Evolutionary conservation across 2,888 invertebrate species (phyloP).

Genomic region (Platerodrilus igneus): DNA sequence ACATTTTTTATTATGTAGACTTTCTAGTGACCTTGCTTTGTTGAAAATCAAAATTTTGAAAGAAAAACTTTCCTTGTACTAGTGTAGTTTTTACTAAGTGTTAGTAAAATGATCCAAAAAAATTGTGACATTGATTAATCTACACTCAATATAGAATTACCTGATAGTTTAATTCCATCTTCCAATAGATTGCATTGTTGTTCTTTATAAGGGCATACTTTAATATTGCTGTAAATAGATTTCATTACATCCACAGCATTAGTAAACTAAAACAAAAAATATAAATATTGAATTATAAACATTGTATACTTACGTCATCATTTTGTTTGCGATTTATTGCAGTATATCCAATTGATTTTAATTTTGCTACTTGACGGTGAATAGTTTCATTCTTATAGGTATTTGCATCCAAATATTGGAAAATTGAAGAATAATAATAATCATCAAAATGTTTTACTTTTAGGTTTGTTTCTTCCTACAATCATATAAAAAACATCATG

Average conservation of each 20-base stretch:
- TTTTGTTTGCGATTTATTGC: conserved; percentile 43
- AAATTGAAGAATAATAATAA: conserved; percentile 43
- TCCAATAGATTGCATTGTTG: conserved; percentile 38
- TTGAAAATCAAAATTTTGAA: too few relatives aligned
- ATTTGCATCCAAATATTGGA: conserved; percentile 37
- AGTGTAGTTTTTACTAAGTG: too few relatives aligned
- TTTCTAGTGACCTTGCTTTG: too few relatives aligned
- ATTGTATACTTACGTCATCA: conserved; percentile 38
- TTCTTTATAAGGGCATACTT: conserved; percentile 45
- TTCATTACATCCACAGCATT: conserved; percentile 32
- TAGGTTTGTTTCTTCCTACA: conserved; percentile 33
- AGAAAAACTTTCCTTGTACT: too few relatives aligned
- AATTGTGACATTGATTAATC: conserved; percentile 1
- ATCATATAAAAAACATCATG: conserved; percentile 13
- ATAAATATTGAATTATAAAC: conserved; percentile 1
- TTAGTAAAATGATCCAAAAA: too few relatives aligned
- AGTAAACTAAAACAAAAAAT: conserved; percentile 29
- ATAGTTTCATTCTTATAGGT: conserved; percentile 43
- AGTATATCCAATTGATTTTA: conserved; percentile 48
- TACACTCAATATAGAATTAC: conserved; percentile 25
- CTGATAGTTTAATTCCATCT: conserved; percentile 40
- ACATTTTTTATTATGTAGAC: too few relatives aligned
- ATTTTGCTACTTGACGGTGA: conserved; percentile 45
- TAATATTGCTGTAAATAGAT: conserved; percentile 46
- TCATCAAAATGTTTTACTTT: conserved; percentile 40